A percentile compares a stretch with the other conserved stretches of the same genome.
These are phyloP conservation scores for Caenorhabditis briggsae DNA, from an alignment of 1,140 invertebrate species.

Conservation along the genomic window DNA sequence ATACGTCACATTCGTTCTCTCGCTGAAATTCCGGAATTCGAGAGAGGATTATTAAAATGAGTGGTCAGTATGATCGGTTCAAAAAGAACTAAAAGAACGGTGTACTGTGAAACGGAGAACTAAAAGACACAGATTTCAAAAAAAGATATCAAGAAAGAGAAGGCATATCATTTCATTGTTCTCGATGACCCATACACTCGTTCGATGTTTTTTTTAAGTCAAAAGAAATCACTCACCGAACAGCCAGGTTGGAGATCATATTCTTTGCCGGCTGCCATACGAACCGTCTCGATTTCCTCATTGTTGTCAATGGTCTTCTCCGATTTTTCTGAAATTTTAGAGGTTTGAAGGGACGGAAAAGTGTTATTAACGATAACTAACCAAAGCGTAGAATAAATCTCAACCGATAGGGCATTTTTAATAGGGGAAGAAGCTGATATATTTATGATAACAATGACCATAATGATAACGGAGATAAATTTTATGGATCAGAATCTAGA, in stretches of 20 bases:
- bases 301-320: not conserved
- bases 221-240: constrained; percentile 11
- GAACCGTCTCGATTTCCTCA: not conserved
- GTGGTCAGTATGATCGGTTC: not conserved
- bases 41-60: constrained; percentile 23
- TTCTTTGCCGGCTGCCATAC: constrained; percentile 27
- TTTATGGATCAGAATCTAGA: not conserved
- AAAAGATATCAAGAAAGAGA: not conserved
- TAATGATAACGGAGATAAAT: not conserved
- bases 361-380: not conserved
- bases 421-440: not conserved
- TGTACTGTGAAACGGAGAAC: no score
- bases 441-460: no score
- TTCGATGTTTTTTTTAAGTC: no score
- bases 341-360: no score
- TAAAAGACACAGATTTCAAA: not conserved
- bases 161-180: not conserved
- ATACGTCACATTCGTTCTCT: not conserved
- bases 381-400: not conserved
- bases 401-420: not conserved
- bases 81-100: not conserved
- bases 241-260: constrained; percentile 26
- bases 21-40: not conserved
- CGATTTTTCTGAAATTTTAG: constrained; percentile 15
- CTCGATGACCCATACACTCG: not conserved